phyloP scores from a whole-genome alignment of 2,888 invertebrate genomes.

The Cecidostiba fungosa region DNA sequence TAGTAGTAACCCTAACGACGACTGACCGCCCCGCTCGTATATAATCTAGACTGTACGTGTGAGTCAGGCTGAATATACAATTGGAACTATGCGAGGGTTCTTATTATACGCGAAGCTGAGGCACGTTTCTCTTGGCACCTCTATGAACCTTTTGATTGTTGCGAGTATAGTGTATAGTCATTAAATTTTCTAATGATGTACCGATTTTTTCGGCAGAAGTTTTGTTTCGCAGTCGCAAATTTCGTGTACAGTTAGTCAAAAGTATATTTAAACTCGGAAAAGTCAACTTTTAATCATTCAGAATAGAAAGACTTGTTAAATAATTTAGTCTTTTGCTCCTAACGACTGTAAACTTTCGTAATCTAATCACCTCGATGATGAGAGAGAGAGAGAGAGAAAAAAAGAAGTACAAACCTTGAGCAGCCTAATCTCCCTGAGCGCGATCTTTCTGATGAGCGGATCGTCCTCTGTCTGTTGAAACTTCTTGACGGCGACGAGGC shows the following conservation, averaged over 20 bases:
- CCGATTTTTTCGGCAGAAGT: too few species aligned
- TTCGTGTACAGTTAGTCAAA: too few species aligned
- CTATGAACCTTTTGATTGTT: neutral
- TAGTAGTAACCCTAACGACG: neutral
- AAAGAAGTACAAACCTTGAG: slow-evolving; percentile 88
- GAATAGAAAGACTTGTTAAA: too few species aligned
- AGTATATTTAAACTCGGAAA: too few species aligned
- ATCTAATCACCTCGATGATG: neutral
- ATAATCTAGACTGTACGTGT: neutral
- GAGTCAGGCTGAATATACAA: slow-evolving; percentile 8
- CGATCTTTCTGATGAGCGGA: slow-evolving; percentile 97
- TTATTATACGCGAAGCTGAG: neutral
- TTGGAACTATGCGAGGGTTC: neutral
- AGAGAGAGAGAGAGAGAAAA: neutral
- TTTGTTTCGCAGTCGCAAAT: neutral
- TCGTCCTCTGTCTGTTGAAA: slow-evolving; percentile 99
- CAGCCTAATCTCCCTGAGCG: slow-evolving; percentile 95
- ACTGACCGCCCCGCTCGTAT: slow-evolving; percentile 25
- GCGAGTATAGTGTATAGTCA: neutral
- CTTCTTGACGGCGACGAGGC: slow-evolving; percentile 97
- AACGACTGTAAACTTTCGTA: neutral
- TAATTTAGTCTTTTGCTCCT: too few species aligned
- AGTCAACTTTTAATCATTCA: too few species aligned
- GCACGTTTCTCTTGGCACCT: neutral
- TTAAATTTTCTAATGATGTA: too few species aligned